Percentiles rank a stretch among this genome's conserved stretches.
These are phyloP conservation scores for Copidosoma aretas DNA, from an alignment of 2,888 invertebrate genomes.

Conservation along the genomic window DNA sequence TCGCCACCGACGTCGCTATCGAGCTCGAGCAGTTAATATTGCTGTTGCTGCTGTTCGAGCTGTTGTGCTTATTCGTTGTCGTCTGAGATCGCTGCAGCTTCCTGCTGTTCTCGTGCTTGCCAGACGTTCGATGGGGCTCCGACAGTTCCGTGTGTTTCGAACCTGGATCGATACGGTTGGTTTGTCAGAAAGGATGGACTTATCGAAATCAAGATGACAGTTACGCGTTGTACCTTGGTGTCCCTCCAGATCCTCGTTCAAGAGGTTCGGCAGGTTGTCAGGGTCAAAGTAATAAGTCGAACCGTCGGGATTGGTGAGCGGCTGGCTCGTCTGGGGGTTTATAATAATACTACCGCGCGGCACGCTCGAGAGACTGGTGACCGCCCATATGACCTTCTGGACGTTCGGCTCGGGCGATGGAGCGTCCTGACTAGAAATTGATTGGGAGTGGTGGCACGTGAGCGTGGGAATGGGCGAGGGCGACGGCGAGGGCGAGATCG, in stretches of 20 bases:
- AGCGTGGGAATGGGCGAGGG: slow-evolving; percentile 56
- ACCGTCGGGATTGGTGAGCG: slow-evolving; percentile 79
- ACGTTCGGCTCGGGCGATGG: slow-evolving; percentile 49
- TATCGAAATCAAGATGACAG: slow-evolving; percentile 11
- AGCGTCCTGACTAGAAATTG: slow-evolving; percentile 59
- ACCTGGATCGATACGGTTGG: background rate
- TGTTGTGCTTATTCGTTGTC: slow-evolving; percentile 37
- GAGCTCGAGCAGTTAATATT: background rate
- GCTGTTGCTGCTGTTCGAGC: slow-evolving; percentile 1
- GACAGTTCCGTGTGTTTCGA: slow-evolving; percentile 18
- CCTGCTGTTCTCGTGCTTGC: slow-evolving; percentile 18
- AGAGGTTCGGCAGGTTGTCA: slow-evolving; percentile 68
- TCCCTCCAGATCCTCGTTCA: slow-evolving; percentile 42
- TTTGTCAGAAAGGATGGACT: slow-evolving; percentile 10
- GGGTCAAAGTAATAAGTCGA: slow-evolving; percentile 80
- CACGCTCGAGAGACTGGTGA: slow-evolving; percentile 83
- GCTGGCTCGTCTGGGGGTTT: slow-evolving; percentile 82
- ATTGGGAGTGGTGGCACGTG: slow-evolving; percentile 55
- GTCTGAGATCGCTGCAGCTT: slow-evolving; percentile 37
- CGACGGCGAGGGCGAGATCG: slow-evolving; percentile 58
- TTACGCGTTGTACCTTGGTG: slow-evolving; percentile 26
- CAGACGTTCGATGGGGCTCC: slow-evolving; percentile 14
- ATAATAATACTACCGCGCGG: slow-evolving; percentile 89
- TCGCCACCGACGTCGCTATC: slow-evolving; percentile 11
- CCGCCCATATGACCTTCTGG: slow-evolving; percentile 80